Conservation (phyloP, 2,113 vertebrate genomes). For the Axis porcinus region DNA sequence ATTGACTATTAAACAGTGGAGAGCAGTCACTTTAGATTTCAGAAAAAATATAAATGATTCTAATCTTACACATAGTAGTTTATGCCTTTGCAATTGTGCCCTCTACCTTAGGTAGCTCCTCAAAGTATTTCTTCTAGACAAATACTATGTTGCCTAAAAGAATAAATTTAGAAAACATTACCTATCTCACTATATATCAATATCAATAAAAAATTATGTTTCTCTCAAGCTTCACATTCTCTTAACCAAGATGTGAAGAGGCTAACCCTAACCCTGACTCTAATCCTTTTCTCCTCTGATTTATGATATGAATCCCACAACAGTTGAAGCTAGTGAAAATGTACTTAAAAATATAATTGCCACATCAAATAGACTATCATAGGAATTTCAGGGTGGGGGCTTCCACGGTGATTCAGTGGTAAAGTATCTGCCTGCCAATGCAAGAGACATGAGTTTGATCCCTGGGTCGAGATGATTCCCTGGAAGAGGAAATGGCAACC, state of each 20-base stretch:
- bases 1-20: background rate
- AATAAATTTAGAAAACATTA: background rate
- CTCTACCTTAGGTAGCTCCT: background rate
- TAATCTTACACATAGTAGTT: background rate
- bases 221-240: background rate
- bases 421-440: background rate
- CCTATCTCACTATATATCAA: background rate
- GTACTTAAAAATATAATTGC: slow-evolving; percentile 14
- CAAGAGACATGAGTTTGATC: background rate
- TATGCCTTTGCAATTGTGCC: background rate
- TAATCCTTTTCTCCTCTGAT: slow-evolving; percentile 3
- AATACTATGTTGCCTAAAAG: background rate
- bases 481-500: background rate
- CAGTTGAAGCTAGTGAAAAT: slow-evolving; percentile 12
- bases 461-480: background rate
- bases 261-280: background rate
- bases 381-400: slow-evolving; percentile 11
- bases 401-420: background rate
- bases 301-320: slow-evolving; percentile 4
- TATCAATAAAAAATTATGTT: background rate
- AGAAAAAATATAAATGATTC: background rate
- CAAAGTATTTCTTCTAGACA: background rate
- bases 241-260: background rate
- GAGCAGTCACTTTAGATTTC: background rate
- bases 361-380: background rate